A percentile compares a stretch with the other conserved stretches of the same genome.
Evolutionary conservation across 2,888 invertebrate species (phyloP).

Genomic region (Drosophila buzzatii): DNA sequence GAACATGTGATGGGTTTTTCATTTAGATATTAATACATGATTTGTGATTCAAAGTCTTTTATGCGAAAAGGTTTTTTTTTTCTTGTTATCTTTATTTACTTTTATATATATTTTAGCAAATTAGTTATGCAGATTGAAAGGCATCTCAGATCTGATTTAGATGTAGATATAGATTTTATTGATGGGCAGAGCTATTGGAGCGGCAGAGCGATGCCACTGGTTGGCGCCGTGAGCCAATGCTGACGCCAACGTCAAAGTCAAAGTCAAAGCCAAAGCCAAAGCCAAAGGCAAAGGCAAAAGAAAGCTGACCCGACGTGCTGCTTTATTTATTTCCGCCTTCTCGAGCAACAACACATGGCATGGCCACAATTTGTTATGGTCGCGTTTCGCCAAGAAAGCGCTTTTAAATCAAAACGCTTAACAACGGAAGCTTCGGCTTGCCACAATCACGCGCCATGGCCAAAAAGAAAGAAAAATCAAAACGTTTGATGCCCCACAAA

Average conservation of each 20-base stretch:
- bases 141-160: conserved; percentile 22
- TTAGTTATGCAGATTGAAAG: conserved; percentile 49
- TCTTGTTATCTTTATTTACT: not conserved
- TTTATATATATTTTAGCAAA: conserved; percentile 15
- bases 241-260: conserved; percentile 18
- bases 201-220: conserved; percentile 19
- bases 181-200: conserved; percentile 40
- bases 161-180: conserved; percentile 34
- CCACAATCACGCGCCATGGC: conserved; percentile 37
- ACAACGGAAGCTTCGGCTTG: conserved; percentile 72
- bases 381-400: conserved; percentile 57
- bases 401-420: conserved; percentile 77
- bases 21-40: conserved; percentile 11
- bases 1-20: not conserved
- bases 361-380: conserved; percentile 61
- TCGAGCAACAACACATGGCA: conserved; percentile 53
- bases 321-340: conserved; percentile 69
- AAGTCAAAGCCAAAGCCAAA: conserved; percentile 17
- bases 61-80: not conserved
- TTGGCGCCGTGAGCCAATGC: conserved; percentile 43
- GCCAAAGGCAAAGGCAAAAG: conserved; percentile 53
- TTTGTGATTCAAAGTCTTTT: conserved; percentile 1
- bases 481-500: conserved; percentile 55
- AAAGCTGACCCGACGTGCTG: conserved; percentile 53
- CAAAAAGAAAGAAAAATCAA: conserved; percentile 41